phyloP scores from a whole-genome alignment of 2,797 vertebrate genomes.

The Myotis pilosus region DNA sequence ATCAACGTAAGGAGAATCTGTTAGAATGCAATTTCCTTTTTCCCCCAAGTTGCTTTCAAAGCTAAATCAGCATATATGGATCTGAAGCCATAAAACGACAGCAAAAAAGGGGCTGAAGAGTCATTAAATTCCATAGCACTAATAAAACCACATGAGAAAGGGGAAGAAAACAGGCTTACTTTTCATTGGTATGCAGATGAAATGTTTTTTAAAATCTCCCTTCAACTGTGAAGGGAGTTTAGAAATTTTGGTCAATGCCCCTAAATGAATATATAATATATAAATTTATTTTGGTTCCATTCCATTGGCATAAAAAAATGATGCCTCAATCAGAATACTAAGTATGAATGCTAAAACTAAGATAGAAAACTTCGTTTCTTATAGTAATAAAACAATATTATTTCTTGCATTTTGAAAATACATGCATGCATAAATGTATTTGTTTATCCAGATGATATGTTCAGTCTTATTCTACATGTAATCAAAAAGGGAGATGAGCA shows the following conservation, averaged over 20 bases:
- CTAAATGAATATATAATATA: conserved; percentile 69
- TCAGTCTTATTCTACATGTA: not conserved
- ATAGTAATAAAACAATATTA: not conserved
- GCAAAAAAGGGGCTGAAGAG: conserved; percentile 58
- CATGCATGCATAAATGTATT: not conserved
- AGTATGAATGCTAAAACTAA: conserved; percentile 25
- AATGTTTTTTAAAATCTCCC: not conserved
- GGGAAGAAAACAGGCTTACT: conserved; percentile 53
- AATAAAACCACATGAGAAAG: conserved; percentile 69
- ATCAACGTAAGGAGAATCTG: conserved; percentile 12
- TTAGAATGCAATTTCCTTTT: conserved; percentile 56
- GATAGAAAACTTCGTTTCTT: not conserved
- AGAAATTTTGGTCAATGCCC: conserved; percentile 65
- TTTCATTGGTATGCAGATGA: conserved; percentile 32
- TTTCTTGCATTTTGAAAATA: not conserved
- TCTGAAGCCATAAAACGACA: conserved; percentile 61
- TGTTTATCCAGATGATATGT: not conserved
- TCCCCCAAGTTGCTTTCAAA: conserved; percentile 47
- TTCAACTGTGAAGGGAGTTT: not conserved
- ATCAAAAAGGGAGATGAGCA: not conserved
- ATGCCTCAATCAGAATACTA: not conserved
- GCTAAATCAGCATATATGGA: conserved; percentile 61
- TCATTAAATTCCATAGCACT: conserved; percentile 72
- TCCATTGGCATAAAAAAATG: conserved; percentile 59
- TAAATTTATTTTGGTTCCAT: conserved; percentile 53